Percentiles rank a stretch among this genome's conserved stretches.
phyloP scores from a whole-genome alignment of 2,113 vertebrate species.

The Malaclemys terrapin region DNA sequence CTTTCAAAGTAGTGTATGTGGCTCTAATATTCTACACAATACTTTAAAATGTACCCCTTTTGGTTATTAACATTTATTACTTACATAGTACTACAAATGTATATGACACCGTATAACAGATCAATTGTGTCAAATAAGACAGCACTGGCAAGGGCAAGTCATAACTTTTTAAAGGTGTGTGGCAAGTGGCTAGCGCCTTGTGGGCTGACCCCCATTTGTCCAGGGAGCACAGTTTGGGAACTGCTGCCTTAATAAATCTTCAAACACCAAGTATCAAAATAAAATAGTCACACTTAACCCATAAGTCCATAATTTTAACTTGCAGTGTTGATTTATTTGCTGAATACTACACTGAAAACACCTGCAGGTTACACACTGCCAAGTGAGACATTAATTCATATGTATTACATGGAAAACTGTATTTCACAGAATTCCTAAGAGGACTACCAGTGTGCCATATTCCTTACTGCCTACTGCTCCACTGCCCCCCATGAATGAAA shows the following conservation, averaged over 20 bases:
- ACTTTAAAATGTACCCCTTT: background rate
- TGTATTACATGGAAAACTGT: background rate
- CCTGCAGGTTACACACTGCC: background rate
- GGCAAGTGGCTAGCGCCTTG: background rate
- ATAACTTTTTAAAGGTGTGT: slow-evolving; percentile 16
- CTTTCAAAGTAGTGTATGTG: background rate
- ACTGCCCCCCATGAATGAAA: background rate
- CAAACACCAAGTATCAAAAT: slow-evolving; percentile 26
- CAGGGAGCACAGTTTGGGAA: slow-evolving; percentile 7
- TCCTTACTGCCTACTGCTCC: background rate
- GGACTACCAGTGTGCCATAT: background rate
- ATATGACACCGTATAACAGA: background rate
- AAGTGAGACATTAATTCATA: background rate
- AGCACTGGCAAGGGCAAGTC: background rate
- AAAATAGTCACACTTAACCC: background rate
- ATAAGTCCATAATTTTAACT: slow-evolving; percentile 41
- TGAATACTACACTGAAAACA: background rate
- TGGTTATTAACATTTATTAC: background rate
- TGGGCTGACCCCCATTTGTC: fast-evolving
- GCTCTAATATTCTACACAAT: background rate
- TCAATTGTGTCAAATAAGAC: background rate
- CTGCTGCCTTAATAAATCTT: slow-evolving; percentile 2
- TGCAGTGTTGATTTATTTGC: slow-evolving; percentile 10
- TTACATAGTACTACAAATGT: background rate
- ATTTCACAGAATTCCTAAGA: slow-evolving; percentile 13